Conservation (phyloP, 2,113 vertebrate species). For the Corythornis madagascariensis region DNA sequence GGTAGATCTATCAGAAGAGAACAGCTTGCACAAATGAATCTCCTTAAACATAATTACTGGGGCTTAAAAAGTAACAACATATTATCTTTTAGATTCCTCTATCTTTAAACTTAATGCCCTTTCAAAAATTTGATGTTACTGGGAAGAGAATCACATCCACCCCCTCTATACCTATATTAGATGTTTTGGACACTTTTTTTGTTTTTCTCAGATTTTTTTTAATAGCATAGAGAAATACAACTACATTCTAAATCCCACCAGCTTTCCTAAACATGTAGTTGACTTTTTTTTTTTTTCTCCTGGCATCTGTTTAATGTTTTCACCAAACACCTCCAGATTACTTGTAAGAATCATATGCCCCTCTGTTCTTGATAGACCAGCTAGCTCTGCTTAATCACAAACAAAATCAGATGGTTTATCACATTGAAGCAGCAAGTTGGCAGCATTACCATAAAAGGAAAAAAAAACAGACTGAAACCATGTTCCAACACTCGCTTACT, state of each 20-base stretch:
- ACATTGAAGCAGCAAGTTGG: constrained; percentile 47
- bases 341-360: neutral
- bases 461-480: constrained; percentile 24
- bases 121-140: neutral
- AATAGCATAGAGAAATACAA: neutral
- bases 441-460: constrained; percentile 82
- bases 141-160: neutral
- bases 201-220: neutral
- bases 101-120: neutral
- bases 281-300: neutral
- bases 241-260: neutral
- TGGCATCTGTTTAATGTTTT: neutral
- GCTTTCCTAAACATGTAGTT: neutral
- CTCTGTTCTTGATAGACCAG: constrained; percentile 39
- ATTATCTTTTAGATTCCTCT: neutral
- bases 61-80: neutral
- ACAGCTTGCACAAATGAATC: neutral
- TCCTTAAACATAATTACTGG: neutral
- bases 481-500: neutral
- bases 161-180: neutral
- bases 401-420: constrained; percentile 65
- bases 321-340: neutral
- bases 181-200: neutral
- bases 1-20: neutral
- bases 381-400: constrained; percentile 66